These are phyloP conservation scores for Chaetura pelagica DNA, from an alignment of 2,113 vertebrate genomes.

Conservation along the genomic window DNA sequence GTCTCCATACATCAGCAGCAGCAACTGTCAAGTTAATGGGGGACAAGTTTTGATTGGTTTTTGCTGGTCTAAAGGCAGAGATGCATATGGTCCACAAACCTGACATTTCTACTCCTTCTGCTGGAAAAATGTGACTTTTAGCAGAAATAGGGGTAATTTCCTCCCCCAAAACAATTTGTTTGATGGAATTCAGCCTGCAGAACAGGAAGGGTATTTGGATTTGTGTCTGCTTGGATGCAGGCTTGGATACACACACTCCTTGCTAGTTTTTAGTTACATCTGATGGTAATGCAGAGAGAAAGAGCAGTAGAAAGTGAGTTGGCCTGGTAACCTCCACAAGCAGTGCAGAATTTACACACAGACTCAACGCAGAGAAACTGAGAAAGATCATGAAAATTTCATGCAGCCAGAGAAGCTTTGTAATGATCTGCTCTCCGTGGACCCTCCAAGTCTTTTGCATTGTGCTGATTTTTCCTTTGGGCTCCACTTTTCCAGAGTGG, in stretches of 20 bases:
- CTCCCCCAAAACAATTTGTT: not conserved
- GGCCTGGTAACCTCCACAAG: not conserved
- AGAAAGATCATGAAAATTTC: not conserved
- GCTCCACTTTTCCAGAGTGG: not conserved
- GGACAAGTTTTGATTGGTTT: not conserved
- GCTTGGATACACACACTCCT: not conserved
- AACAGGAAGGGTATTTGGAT: not conserved
- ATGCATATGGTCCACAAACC: not conserved
- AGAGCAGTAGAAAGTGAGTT: not conserved
- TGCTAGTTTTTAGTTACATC: not conserved
- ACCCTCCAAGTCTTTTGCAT: not conserved
- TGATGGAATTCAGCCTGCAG: not conserved
- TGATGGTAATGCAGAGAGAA: not conserved
- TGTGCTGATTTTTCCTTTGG: not conserved
- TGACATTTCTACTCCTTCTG: not conserved
- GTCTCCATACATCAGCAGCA: slow-evolving; percentile 11
- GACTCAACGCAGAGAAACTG: not conserved
- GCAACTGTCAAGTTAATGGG: not conserved
- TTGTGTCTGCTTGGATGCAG: not conserved
- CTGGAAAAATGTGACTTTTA: not conserved
- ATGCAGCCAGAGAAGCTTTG: not conserved
- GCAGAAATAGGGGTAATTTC: not conserved
- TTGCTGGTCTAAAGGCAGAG: not conserved
- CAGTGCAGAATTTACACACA: not conserved
- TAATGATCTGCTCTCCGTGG: rapidly evolving